Conservation (phyloP, 2,888 invertebrate species). For the Eupithecia subumbrata region DNA sequence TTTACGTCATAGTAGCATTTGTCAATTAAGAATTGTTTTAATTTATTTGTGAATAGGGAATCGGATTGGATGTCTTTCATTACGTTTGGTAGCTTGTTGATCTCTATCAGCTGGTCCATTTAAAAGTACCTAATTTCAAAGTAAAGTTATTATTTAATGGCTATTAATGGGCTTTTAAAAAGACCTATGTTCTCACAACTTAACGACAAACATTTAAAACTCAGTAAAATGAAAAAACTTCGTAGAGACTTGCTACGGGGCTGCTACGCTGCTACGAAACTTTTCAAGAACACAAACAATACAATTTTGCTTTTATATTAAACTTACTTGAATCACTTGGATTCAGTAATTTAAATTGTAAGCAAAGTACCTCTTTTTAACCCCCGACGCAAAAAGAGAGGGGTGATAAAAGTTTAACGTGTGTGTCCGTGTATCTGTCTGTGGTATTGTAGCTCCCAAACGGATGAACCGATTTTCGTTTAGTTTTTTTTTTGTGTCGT, state of each 20-base stretch:
- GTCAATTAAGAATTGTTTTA: no score
- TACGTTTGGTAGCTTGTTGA: no score
- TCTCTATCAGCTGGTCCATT: neutral
- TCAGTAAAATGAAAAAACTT: neutral
- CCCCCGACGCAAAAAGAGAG: no score
- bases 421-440: no score
- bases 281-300: neutral
- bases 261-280: slow-evolving; percentile 13
- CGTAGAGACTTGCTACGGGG: slow-evolving; percentile 11
- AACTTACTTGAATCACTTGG: neutral
- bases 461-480: no score
- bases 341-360: neutral
- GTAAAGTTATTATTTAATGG: neutral
- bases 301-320: neutral
- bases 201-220: neutral
- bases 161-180: neutral
- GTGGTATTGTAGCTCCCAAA: no score
- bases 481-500: no score
- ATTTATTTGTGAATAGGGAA: no score
- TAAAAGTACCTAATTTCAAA: neutral
- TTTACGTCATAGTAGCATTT: no score
- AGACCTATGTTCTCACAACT: neutral
- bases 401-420: no score
- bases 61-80: no score
- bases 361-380: neutral